phyloP scores from a whole-genome alignment of 2,888 invertebrate species.

The Taenaris catops region DNA sequence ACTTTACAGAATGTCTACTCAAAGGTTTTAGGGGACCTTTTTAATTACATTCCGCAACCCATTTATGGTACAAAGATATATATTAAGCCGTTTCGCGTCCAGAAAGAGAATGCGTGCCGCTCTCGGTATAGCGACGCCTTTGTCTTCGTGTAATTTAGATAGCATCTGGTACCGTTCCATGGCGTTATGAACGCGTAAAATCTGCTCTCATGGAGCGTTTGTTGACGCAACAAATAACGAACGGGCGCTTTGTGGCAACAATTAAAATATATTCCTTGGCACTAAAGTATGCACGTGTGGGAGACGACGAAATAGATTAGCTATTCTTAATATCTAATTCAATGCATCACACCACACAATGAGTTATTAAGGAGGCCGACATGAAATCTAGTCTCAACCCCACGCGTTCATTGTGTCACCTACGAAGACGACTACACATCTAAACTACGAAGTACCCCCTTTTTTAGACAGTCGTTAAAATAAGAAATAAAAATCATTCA shows the following conservation, averaged over 20 bases:
- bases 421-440: no score
- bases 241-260: background rate
- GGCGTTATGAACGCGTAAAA: conserved; percentile 21
- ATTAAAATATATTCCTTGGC: no score
- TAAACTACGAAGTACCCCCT: no score
- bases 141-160: conserved; percentile 22
- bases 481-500: no score
- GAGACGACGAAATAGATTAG: conserved; percentile 27
- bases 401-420: no score
- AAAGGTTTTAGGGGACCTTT: conserved; percentile 21
- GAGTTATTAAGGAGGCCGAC: no score
- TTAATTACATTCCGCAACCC: conserved; percentile 25
- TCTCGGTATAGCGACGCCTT: conserved; percentile 20
- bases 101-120: conserved; percentile 21
- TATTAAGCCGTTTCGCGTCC: conserved; percentile 24
- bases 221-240: conserved; percentile 9
- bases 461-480: no score
- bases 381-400: no score
- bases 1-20: conserved; percentile 15
- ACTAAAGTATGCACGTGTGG: no score
- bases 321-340: no score
- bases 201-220: conserved; percentile 18
- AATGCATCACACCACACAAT: no score
- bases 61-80: conserved; percentile 24
- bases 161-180: conserved; percentile 16